phyloP scores from a whole-genome alignment of 2,797 vertebrate species.

The Coccyzus lansbergi region DNA sequence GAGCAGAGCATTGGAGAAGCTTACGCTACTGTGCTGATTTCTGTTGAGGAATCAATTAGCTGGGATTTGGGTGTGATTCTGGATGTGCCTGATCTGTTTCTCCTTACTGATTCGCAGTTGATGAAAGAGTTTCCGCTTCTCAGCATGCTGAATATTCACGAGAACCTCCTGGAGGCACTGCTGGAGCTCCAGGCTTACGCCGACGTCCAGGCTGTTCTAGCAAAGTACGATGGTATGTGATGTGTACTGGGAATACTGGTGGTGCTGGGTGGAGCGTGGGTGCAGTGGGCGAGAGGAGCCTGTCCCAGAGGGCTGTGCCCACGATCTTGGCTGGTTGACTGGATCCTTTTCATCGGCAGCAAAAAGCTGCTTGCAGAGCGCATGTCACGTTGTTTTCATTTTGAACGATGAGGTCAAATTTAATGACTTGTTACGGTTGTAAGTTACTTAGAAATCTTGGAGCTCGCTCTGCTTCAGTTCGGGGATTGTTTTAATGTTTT shows the following conservation, averaged over 20 bases:
- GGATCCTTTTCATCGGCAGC: neutral
- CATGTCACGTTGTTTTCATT: neutral
- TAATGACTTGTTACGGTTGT: neutral
- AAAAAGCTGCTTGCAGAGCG: neutral
- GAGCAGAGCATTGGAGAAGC: neutral
- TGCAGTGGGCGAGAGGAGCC: neutral
- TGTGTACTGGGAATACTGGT: neutral
- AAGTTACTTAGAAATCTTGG: neutral
- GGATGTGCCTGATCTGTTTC: neutral
- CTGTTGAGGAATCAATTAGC: neutral
- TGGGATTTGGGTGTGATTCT: neutral
- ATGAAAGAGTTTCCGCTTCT: conserved; percentile 99
- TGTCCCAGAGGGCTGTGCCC: neutral
- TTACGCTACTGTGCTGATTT: neutral
- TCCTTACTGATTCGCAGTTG: conserved; percentile 81
- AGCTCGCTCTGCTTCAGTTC: neutral
- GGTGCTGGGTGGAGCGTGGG: fast-evolving
- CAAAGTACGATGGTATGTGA: conserved; percentile 96
- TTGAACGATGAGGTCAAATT: neutral
- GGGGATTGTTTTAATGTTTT: conserved; percentile 3
- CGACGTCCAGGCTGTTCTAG: conserved; percentile 97
- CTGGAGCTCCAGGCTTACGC: conserved; percentile 97
- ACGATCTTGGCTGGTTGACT: neutral
- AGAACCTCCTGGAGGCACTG: conserved; percentile 97
- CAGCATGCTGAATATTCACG: conserved; percentile 99